Evolutionary conservation across 2,113 vertebrate genomes (phyloP).

Genomic region (Anolis carolinensis): DNA sequence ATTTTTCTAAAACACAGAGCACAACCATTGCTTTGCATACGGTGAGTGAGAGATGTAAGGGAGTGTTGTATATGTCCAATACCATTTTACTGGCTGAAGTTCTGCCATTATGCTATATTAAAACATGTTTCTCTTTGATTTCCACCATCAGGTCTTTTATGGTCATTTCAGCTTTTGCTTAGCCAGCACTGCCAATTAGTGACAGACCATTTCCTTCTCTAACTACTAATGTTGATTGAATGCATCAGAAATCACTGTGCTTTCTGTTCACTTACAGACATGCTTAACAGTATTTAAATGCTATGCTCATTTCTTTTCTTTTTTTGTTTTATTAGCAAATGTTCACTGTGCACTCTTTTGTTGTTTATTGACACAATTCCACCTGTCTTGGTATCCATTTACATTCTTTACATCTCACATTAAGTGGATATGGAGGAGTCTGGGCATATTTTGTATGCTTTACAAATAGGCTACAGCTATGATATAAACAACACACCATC

Average conservation of each 20-base stretch:
- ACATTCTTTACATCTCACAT: conserved; percentile 12
- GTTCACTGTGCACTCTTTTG: not conserved
- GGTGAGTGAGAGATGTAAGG: not conserved
- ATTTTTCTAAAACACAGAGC: not conserved
- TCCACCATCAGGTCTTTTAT: not conserved
- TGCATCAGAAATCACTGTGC: not conserved
- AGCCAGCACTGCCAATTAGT: conserved; percentile 22
- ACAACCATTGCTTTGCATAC: not conserved
- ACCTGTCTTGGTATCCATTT: conserved; percentile 5
- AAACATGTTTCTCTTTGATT: conserved; percentile 17
- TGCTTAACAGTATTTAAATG: conserved; percentile 12
- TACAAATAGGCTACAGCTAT: not conserved
- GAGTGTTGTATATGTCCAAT: not conserved
- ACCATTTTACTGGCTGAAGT: not conserved
- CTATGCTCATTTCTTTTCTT: not conserved
- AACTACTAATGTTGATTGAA: conserved; percentile 16
- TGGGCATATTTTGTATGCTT: not conserved
- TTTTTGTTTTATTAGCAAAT: conserved; percentile 18
- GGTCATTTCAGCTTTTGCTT: conserved; percentile 20
- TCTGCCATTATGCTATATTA: not conserved
- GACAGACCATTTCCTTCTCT: conserved; percentile 34
- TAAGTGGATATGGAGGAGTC: conserved; percentile 1
- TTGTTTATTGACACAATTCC: conserved; percentile 1
- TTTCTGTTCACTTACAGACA: not conserved
- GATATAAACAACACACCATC: not conserved